phyloP scores from a whole-genome alignment of 2,888 invertebrate genomes.

The Bellardia bayeri region DNA sequence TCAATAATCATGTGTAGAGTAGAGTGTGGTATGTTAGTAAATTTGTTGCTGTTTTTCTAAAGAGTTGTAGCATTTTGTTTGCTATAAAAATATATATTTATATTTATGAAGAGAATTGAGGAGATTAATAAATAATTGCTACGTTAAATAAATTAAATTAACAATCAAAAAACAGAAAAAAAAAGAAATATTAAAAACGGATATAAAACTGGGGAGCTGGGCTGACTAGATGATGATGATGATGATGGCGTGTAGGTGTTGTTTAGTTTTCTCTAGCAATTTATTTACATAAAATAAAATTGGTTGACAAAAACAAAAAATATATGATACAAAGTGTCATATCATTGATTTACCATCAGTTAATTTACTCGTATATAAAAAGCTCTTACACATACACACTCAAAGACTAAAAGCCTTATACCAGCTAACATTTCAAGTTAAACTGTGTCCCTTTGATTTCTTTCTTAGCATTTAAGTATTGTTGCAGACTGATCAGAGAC shows the following conservation, averaged over 20 bases:
- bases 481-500: conserved; percentile 64
- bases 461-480: conserved; percentile 26
- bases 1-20: conserved; percentile 45
- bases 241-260: conserved; percentile 59
- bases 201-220: conserved; percentile 10
- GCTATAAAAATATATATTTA: conserved; percentile 54
- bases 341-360: conserved; percentile 66
- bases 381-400: conserved; percentile 7
- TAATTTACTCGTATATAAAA: conserved; percentile 16
- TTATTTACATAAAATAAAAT: conserved; percentile 32
- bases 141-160: conserved; percentile 66
- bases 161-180: conserved; percentile 2
- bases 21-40: conserved; percentile 31
- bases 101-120: conserved; percentile 60
- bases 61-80: background rate
- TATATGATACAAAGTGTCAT: conserved; percentile 68
- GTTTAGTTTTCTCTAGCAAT: conserved; percentile 34
- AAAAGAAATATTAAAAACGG: conserved; percentile 27
- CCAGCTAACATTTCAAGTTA: background rate
- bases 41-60: conserved; percentile 43
- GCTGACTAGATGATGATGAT: background rate
- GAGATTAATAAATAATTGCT: conserved; percentile 71
- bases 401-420: background rate
- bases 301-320: conserved; percentile 25
- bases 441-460: conserved; percentile 47